Evolutionary conservation across 92 coral and sea anemone species (phyloP), one percentile per base, ranked within the genome.

Genomic region (Phenganax stokvisi): DNA sequence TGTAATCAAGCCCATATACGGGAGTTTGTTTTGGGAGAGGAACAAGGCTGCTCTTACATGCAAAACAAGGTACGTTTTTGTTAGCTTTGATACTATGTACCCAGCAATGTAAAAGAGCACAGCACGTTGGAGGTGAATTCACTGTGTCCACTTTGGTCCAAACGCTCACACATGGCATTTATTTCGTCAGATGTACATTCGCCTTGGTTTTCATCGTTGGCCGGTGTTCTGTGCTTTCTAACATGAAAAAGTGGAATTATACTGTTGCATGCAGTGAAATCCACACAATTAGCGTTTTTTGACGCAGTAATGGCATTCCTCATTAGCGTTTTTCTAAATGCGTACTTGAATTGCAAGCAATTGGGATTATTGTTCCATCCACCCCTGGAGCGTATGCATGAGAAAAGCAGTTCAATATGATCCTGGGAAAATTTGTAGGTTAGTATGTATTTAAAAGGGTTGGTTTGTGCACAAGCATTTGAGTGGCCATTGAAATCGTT

Each of bases 261-360:
- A 59, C 27, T 59, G 65, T 59, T 59, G 65, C 65, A 59, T 25
- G 3, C 65, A 13, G 65, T 59, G 27, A 59, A 59, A 6, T 59
- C 65, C 65, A 59, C 65, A 59, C 65, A 59, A 25, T 59, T 59
- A 59, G 65, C 65, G 7, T 37, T 59, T 59, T 59, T 59, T 25
- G 16, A 13, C 7, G 16, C 65, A 59, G 16, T 25, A 6, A 59
- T 25, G 27, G 2, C 65, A 0, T 59, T 25, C 65, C 27, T 59
- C 16, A 25, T 59, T 3, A 59, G 65, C 27, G 7, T 59, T 59
- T 59, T 13, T 13, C 65, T 1, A 13, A 13, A 3, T 59, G 65
- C 16, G n/a, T 25, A 25, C 7, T 13, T 59, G 27, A 59, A 13
- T 13, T 13, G 16, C 16, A 59, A 37, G 47, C 3, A 37, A 37